Percentiles rank a stretch among this genome's conserved stretches.
These are phyloP conservation scores for Steinernema feltiae DNA, from an alignment of 1,140 invertebrate genomes.

Conservation along the genomic window DNA sequence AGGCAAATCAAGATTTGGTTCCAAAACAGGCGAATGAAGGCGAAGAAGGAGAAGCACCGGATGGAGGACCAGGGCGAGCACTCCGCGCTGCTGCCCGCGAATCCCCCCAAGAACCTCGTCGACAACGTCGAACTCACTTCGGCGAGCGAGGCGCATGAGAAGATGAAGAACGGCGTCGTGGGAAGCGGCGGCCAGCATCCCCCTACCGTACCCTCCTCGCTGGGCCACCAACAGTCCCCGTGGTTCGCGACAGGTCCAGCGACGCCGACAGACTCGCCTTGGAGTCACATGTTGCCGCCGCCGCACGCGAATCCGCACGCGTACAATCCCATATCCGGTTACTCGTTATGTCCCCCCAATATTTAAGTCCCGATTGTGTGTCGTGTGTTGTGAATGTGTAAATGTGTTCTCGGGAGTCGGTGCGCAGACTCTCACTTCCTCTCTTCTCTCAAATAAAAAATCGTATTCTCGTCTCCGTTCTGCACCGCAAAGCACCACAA, in stretches of 20 bases:
- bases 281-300: neutral
- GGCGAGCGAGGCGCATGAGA: slow-evolving; percentile 9
- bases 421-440: neutral
- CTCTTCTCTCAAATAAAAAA: slow-evolving; percentile 2
- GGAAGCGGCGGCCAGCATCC: neutral
- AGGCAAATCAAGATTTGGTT: slow-evolving; percentile 54
- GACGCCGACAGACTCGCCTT: neutral
- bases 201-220: neutral
- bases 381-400: slow-evolving; percentile 13
- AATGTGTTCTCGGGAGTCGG: slow-evolving; percentile 5
- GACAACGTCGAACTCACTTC: slow-evolving; percentile 8
- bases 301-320: slow-evolving; percentile 9
- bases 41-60: slow-evolving; percentile 46
- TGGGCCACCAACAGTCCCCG: slow-evolving; percentile 10
- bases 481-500: slow-evolving; percentile 16
- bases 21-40: slow-evolving; percentile 52
- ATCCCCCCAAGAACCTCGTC: slow-evolving; percentile 21
- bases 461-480: slow-evolving; percentile 18
- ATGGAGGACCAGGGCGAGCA: slow-evolving; percentile 37
- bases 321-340: slow-evolving; percentile 11
- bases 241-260: slow-evolving; percentile 17
- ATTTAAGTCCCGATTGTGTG: slow-evolving; percentile 8
- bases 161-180: slow-evolving; percentile 6
- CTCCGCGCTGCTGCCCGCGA: slow-evolving; percentile 31
- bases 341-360: slow-evolving; percentile 13